Percentiles rank a stretch among this genome's conserved stretches.
Evolutionary conservation across 64 coral and sea anemone genomes (phyloP).

Genomic region (Platygyra sinensis): DNA sequence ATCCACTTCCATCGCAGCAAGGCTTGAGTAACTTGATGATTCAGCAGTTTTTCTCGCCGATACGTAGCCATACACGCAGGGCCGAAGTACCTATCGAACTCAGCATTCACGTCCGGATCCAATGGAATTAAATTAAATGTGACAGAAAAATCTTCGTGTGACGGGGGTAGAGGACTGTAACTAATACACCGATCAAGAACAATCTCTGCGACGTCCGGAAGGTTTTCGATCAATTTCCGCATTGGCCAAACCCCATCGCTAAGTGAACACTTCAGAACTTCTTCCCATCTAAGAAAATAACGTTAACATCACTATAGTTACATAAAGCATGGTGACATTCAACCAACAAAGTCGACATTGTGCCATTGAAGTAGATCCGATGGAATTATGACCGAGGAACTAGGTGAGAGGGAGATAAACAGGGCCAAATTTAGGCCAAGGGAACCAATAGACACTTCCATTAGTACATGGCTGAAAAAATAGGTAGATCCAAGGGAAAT

Average conservation of each 20-base stretch:
- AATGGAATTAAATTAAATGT: slow-evolving; percentile 53
- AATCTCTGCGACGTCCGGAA: slow-evolving; percentile 77
- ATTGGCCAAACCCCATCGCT: slow-evolving; percentile 15
- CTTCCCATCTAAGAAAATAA: slow-evolving; percentile 57
- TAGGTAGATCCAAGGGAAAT: not conserved
- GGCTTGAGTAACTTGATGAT: slow-evolving; percentile 63
- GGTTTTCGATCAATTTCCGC: slow-evolving; percentile 68
- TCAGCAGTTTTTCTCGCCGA: slow-evolving; percentile 68
- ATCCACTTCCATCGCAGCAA: slow-evolving; percentile 76
- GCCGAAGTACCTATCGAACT: slow-evolving; percentile 19
- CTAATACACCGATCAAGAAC: slow-evolving; percentile 64
- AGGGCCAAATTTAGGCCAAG: too few relatives aligned
- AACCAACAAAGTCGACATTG: too few relatives aligned
- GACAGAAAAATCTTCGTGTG: slow-evolving; percentile 68
- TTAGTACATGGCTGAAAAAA: too few relatives aligned
- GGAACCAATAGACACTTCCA: too few relatives aligned
- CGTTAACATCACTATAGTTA: not conserved
- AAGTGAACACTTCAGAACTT: slow-evolving; percentile 39
- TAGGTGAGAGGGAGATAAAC: too few relatives aligned
- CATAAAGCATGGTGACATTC: too few relatives aligned
- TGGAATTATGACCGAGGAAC: too few relatives aligned
- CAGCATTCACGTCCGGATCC: slow-evolving; percentile 41
- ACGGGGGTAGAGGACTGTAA: slow-evolving; percentile 30
- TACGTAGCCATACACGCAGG: slow-evolving; percentile 60
- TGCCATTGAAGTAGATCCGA: too few relatives aligned